Percentiles rank a stretch among this genome's conserved stretches.
phyloP scores from a whole-genome alignment of 2,888 invertebrate species.

The Drosophila stalkeri region DNA sequence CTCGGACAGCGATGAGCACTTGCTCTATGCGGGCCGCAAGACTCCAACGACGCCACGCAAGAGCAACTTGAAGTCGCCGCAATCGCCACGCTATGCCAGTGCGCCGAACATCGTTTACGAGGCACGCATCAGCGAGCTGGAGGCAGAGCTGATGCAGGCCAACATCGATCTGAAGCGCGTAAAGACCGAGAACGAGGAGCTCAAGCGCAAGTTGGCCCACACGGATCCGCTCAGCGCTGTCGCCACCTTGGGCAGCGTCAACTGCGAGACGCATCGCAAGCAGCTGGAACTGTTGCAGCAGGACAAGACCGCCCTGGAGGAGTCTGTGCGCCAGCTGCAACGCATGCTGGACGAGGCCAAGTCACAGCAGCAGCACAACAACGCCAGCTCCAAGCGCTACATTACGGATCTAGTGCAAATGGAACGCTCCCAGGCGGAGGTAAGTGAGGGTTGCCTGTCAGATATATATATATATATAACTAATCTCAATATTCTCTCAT shows the following conservation, averaged over 20 bases:
- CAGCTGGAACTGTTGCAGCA: conserved; percentile 90
- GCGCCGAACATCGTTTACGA: conserved; percentile 93
- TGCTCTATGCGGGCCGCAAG: conserved; percentile 53
- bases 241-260: conserved; percentile 82
- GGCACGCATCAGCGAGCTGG: conserved; percentile 93
- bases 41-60: conserved; percentile 67
- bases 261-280: conserved; percentile 87
- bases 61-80: conserved; percentile 49
- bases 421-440: conserved; percentile 91
- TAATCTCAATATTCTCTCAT: background rate
- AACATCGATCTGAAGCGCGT: conserved; percentile 91
- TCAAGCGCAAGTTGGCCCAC: conserved; percentile 83
- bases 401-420: conserved; percentile 91
- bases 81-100: conserved; percentile 86
- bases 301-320: conserved; percentile 89
- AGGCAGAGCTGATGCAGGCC: conserved; percentile 92
- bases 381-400: conserved; percentile 87
- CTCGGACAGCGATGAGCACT: conserved; percentile 86
- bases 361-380: conserved; percentile 83
- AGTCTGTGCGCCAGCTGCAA: conserved; percentile 89
- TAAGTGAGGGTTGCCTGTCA: background rate
- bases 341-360: conserved; percentile 88
- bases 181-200: conserved; percentile 88
- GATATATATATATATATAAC: fast-evolving
- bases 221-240: conserved; percentile 65